Evolutionary conservation across 2,888 invertebrate genomes (phyloP).

Genomic region (Xestoiulus laeticollis): DNA sequence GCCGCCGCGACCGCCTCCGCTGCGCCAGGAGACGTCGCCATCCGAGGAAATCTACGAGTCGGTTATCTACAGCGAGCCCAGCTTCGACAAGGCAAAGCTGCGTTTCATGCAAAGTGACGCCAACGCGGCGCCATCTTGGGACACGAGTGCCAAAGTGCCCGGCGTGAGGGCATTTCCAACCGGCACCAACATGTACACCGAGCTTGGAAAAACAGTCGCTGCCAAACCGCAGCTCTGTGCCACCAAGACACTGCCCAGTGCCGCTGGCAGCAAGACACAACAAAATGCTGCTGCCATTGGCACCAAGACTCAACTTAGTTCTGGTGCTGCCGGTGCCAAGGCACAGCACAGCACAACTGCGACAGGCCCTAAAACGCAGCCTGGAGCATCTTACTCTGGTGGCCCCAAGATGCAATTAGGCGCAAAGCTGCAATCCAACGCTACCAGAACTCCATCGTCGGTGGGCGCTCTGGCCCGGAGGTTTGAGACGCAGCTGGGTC

Average conservation of each 20-base stretch:
- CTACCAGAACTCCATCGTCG: constrained; percentile 44
- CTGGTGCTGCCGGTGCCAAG: background rate
- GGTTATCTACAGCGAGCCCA: constrained; percentile 55
- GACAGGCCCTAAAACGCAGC: background rate
- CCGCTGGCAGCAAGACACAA: background rate
- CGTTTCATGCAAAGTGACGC: constrained; percentile 1
- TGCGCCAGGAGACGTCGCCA: constrained; percentile 57
- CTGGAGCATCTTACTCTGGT: background rate
- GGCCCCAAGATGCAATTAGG: background rate
- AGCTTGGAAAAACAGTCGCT: background rate
- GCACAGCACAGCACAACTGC: background rate
- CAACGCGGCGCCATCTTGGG: background rate
- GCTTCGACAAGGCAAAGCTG: constrained; percentile 47
- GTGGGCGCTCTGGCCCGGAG: constrained; percentile 54
- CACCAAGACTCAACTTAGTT: background rate
- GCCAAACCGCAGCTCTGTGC: background rate
- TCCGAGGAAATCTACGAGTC: constrained; percentile 53
- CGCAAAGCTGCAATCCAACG: background rate
- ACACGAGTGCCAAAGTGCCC: background rate
- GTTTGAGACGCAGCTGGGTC: constrained; percentile 51
- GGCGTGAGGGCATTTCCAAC: background rate
- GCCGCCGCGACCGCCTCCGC: constrained; percentile 63
- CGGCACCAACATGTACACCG: background rate
- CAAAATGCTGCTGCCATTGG: background rate
- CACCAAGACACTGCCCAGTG: background rate